Evolutionary conservation across 2,888 invertebrate genomes (phyloP).

Genomic region (Dusona sp.): DNA sequence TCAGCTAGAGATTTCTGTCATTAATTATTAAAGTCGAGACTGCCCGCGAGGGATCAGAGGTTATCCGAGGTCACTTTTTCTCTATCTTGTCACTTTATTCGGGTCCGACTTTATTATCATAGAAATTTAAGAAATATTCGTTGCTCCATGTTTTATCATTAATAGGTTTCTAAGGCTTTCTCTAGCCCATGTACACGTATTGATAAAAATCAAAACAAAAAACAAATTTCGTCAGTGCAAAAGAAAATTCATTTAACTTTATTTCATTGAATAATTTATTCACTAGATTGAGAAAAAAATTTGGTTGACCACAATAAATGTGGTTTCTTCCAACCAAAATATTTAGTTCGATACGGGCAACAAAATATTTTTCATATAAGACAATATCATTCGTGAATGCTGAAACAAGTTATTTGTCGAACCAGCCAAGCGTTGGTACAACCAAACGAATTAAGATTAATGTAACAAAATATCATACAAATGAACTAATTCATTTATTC

Average conservation of each 20-base stretch:
- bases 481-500: too few species aligned
- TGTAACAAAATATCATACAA: too few species aligned
- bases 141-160: neutral
- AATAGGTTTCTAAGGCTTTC: neutral
- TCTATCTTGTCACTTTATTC: conserved; percentile 14
- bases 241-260: neutral
- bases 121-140: neutral
- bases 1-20: neutral
- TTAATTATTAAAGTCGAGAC: conserved; percentile 32
- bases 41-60: conserved; percentile 5
- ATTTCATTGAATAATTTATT: neutral
- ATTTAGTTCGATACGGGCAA: too few species aligned
- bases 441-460: too few species aligned
- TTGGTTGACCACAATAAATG: too few species aligned
- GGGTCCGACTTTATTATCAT: neutral
- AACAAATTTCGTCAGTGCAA: neutral
- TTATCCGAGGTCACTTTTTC: conserved; percentile 43
- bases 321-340: too few species aligned
- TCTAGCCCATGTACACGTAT: neutral
- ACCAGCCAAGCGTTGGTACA: too few species aligned
- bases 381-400: too few species aligned
- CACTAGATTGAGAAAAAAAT: too few species aligned
- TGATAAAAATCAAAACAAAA: neutral
- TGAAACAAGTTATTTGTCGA: too few species aligned
- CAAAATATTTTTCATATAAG: too few species aligned